Percentiles rank a stretch among this genome's conserved stretches.
These are phyloP conservation scores for Eumacrocentrus americanus DNA, from an alignment of 2,888 invertebrate species.

Conservation along the genomic window DNA sequence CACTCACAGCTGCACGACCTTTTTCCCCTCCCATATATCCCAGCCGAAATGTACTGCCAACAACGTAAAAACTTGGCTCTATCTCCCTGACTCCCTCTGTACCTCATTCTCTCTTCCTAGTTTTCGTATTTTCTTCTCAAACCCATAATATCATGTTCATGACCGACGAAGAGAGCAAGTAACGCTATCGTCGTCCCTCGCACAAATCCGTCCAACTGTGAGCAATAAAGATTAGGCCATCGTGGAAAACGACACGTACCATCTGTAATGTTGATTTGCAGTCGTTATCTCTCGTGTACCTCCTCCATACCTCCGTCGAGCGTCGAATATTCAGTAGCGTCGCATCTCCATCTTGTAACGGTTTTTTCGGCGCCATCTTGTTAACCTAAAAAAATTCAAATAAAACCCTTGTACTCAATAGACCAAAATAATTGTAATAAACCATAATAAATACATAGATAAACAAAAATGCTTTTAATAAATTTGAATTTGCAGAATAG, in stretches of 20 bases:
- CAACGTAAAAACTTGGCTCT: background rate
- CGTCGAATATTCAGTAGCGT: background rate
- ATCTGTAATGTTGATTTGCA: background rate
- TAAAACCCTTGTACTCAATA: no score
- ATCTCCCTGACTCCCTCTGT: background rate
- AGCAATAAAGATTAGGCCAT: background rate
- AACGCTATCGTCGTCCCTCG: background rate
- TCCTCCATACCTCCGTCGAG: no score
- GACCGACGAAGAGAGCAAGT: background rate
- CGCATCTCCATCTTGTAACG: background rate
- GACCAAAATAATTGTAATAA: background rate
- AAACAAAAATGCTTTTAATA: background rate
- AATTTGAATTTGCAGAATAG: background rate
- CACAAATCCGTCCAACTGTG: background rate
- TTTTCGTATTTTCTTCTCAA: background rate
- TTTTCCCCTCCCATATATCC: constrained; percentile 40
- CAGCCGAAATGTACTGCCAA: constrained; percentile 28
- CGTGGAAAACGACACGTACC: background rate
- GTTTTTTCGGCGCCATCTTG: background rate
- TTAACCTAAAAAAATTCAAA: no score
- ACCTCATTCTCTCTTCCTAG: background rate
- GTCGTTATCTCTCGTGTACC: constrained; percentile 1
- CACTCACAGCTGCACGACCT: constrained; percentile 52
- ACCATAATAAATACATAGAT: background rate
- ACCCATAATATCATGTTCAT: background rate